Evolutionary conservation across 2,797 vertebrate species (phyloP).

Genomic region (Sparidentex hasta): DNA sequence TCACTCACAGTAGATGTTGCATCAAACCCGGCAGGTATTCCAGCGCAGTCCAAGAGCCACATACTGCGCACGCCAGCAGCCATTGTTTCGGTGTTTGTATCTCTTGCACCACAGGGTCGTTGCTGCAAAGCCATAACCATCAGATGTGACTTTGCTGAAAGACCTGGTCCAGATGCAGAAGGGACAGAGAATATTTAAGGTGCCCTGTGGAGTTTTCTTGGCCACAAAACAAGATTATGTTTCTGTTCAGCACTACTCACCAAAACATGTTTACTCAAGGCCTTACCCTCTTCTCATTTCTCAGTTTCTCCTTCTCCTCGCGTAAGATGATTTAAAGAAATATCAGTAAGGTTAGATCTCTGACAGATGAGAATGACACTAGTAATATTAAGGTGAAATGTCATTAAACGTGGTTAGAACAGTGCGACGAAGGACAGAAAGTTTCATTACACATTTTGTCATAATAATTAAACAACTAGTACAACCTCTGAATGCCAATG

Average conservation of each 20-base stretch:
- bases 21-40: slow-evolving; percentile 36
- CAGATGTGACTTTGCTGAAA: slow-evolving; percentile 1
- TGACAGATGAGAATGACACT: no score
- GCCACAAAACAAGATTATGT: no score
- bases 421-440: no score
- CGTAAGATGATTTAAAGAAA: no score
- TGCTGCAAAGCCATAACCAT: slow-evolving; percentile 22
- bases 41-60: slow-evolving; percentile 11
- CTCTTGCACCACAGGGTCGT: slow-evolving; percentile 9
- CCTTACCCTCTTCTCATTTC: no score
- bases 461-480: no score
- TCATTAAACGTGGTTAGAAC: no score
- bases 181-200: slow-evolving; percentile 7
- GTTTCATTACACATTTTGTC: no score
- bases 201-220: not conserved
- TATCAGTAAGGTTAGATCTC: no score
- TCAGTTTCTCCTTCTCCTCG: no score
- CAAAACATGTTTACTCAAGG: not conserved
- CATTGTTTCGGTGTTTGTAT: slow-evolving; percentile 22
- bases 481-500: no score
- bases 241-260: not conserved
- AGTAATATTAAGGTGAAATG: no score
- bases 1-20: slow-evolving; percentile 25
- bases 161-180: slow-evolving; percentile 12
- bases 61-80: slow-evolving; percentile 26